Base-by-base conservation (phyloP, 2,888 invertebrate genomes). In the Eupithecia centaureata region DNA sequence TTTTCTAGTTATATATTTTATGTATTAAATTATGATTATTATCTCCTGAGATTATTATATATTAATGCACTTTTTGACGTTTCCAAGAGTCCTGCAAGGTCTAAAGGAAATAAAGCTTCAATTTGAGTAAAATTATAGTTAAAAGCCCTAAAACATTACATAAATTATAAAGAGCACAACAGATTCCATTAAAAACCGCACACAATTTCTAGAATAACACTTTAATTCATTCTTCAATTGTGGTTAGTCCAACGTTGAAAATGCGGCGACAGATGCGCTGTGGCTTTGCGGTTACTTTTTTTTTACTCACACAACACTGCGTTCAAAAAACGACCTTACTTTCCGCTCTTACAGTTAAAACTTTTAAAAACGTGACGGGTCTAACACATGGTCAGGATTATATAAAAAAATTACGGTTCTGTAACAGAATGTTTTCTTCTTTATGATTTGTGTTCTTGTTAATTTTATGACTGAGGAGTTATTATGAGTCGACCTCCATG, bases 241-340 rank as follows among this genome's bases (percentile, higher is more conserved):
- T 80, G 86, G 87, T 86, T 83, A 80, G 79, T 81, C 80, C 78
- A 77, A 81, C 79, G 84, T 76, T 81, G 85, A 74, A 80, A 75
- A 79, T 73, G 80, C 78, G 79, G 80, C 85, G 86, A 85, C 88
- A 88, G 86, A 86, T 87, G 88, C 82, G 79, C 72, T 82, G 84
- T 77, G 85, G 85, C 79, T 79, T 61, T 86, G 86, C 78, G 86
- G 87, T 83, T 71, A 75, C 76, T 59, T 70, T 67, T 68, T 68
- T 69, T 71, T 68, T 69, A 56, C 59, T 56, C 70, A 74, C 74
- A 70, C 73, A 63, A 68, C 58, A 63, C 61, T 61, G 42, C 57
- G 63, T 65, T 61, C 60, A 64, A 72, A 76, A 71, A 75, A 67
- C 47, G 70, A 63, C 5, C 75, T 66, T 79, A 76, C 71, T 63